phyloP scores from a whole-genome alignment of 1,140 invertebrate species.

The Drosophila equinoxialis region DNA sequence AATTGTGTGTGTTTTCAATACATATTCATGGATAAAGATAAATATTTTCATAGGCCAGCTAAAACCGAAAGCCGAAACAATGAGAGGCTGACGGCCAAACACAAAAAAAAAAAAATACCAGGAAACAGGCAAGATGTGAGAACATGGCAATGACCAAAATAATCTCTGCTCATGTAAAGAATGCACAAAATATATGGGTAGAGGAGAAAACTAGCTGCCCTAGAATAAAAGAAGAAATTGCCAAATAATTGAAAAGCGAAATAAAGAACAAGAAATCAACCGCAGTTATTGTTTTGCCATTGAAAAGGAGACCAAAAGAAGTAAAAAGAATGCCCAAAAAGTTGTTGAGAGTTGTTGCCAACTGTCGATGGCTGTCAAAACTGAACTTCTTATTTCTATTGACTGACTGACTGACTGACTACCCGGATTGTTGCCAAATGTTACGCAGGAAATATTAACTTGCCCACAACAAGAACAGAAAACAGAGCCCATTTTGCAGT shows the following conservation, averaged over 20 bases:
- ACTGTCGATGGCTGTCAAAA: conserved; percentile 72
- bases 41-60: conserved; percentile 72
- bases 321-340: conserved; percentile 1
- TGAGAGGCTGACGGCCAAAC: conserved; percentile 28
- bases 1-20: conserved; percentile 71
- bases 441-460: conserved; percentile 76
- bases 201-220: conserved; percentile 39
- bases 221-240: conserved; percentile 55
- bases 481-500: conserved; percentile 49
- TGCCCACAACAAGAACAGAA: conserved; percentile 17
- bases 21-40: conserved; percentile 68
- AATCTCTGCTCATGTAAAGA: conserved; percentile 48
- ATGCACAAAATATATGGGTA: conserved; percentile 23
- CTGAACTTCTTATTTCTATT: conserved; percentile 29
- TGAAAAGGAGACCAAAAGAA: conserved; percentile 39
- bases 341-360: conserved; percentile 35
- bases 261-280: conserved; percentile 73
- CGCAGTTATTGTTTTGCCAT: conserved; percentile 56
- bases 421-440: conserved; percentile 45
- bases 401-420: conserved; percentile 6
- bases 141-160: conserved; percentile 81
- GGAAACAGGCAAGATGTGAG: conserved; percentile 54
- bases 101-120: conserved; percentile 12
- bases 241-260: conserved; percentile 71
- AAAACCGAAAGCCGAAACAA: conserved; percentile 43